phyloP scores from a whole-genome alignment of 1,140 invertebrate species.

The Eurosta solidaginis region DNA sequence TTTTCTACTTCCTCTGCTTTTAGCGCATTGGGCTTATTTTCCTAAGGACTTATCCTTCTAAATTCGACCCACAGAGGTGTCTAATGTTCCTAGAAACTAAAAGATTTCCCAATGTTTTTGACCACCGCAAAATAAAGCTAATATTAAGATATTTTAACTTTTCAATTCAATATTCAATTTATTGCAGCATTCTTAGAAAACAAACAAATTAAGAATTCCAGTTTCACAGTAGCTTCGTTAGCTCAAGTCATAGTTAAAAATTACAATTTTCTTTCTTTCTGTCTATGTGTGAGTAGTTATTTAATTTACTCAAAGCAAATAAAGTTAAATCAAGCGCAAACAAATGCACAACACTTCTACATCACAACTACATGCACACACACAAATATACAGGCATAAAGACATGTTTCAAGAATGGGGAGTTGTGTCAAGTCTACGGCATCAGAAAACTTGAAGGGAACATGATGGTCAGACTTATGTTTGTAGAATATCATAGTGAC shows the following conservation, averaged over 20 bases:
- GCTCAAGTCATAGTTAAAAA: neutral
- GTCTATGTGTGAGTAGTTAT: conserved; percentile 21
- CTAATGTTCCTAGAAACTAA: too few relatives aligned
- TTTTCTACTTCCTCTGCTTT: too few relatives aligned
- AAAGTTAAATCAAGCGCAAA: conserved; percentile 24
- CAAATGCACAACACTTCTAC: conserved; percentile 15
- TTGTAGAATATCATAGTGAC: neutral
- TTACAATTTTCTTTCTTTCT: neutral
- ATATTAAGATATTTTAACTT: too few relatives aligned
- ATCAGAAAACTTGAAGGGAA: neutral
- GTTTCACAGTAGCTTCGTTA: too few relatives aligned
- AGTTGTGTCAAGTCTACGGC: neutral
- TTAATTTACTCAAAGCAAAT: conserved; percentile 29
- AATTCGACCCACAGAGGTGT: too few relatives aligned
- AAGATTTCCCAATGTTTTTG: too few relatives aligned
- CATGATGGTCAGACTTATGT: conserved; percentile 4
- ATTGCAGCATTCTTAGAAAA: too few relatives aligned
- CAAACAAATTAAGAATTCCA: too few relatives aligned
- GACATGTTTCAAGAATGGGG: neutral
- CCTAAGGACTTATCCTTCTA: too few relatives aligned
- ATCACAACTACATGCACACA: neutral
- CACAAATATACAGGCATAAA: neutral
- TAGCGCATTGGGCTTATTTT: too few relatives aligned
- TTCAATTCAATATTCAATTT: too few relatives aligned
- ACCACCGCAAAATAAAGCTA: too few relatives aligned